Base-by-base conservation (phyloP, 2,797 vertebrate genomes). In the Leuciscus waleckii region DNA sequence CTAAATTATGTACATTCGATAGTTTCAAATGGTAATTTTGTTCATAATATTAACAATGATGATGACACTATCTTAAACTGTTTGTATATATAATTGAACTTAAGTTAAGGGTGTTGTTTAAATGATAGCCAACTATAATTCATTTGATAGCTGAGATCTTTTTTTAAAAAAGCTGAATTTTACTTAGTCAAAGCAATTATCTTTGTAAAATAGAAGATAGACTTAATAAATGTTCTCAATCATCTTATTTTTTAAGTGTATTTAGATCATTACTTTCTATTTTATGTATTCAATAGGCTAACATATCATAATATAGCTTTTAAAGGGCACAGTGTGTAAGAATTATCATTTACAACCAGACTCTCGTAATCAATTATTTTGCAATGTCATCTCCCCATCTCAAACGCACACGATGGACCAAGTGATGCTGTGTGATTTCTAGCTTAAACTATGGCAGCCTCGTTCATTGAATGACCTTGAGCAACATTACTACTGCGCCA, bases 381-480 rank as follows among this genome's bases (percentile, higher is more conserved):
- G 19, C 56, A 80, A 68, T 43, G 69, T 46, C 29, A 74, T 74
- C 4, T 82, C 13, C 7, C 7, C 6, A 1, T 32, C 4, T 43
- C 35, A 70, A 58, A 70, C 2, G 14, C 26, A 67, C 8, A 46
- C 16, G 6, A 84, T 71, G 83, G 49, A 65, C 58, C 68, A 67
- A 49, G 73, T 69, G 81, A 88, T 86, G 81, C 43, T 82, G 75
- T 79, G 86, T 82, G 54, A 17, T 80, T 73, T 81, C 58, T 32
- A 70, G 54, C 83, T 85, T 83, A 63, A 3, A 46, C 83, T 14
- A 78, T 90, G 87, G 88, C 86, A 71, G 87, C 78, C 85, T 89
- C 76, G 86, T 90, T 90, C 92, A 93, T 85, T 43, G 70, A 79
- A 71, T 94, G 92, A 95, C 93, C 94, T 95, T 95, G 91, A 93